Evolutionary conservation across 2,888 invertebrate species (phyloP), one percentile per base, ranked within the genome.

Genomic region (Proisotoma minuta): DNA sequence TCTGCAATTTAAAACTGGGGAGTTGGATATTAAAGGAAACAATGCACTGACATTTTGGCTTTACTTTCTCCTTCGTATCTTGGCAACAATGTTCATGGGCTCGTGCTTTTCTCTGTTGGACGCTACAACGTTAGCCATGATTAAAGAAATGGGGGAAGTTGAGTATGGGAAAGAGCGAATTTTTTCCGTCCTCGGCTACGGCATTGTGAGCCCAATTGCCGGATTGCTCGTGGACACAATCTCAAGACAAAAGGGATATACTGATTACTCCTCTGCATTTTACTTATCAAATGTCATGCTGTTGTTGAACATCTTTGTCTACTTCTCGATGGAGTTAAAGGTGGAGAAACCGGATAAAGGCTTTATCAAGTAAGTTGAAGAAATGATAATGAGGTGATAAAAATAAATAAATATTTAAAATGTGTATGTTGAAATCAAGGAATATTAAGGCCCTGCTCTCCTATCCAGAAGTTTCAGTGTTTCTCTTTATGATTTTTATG

Each of bases 51-150:
- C 87, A 1, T 92, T 92, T 76, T 91, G 89, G 84, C 82, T 88
- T 64, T 92, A 93, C 76, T 90, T 92, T 76, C 78, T 86, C 58
- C 75, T 92, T 65, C 81, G 91, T 75, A 87, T 92, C 72, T 79
- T 90, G 73, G 91, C 87, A 1, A 89, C 88, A 28, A 86, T 89
- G 3, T 87, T 88, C 84, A 80, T 89, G 75, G 86, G 88, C 3
- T 90, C 90, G 27, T 87, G 89, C n/a, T 88, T 91, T 1, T 89
- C 89, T 12, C 87, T 93, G 59, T 86, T 91, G 85, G 92, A 93
- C 78, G 91, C 92, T 0, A 89, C 91, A 67, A 89, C 91, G 0
- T 79, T 92, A 66, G 88, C 87, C 12, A 87, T 90, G 84, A 88
- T 92, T 70, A 90, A 90, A 77, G 86, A 87, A 75, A 87, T 87